Evolutionary conservation across 1,140 invertebrate species (phyloP), one percentile per base, ranked within the genome.

Genomic region (Acromyrmex charruanus): DNA sequence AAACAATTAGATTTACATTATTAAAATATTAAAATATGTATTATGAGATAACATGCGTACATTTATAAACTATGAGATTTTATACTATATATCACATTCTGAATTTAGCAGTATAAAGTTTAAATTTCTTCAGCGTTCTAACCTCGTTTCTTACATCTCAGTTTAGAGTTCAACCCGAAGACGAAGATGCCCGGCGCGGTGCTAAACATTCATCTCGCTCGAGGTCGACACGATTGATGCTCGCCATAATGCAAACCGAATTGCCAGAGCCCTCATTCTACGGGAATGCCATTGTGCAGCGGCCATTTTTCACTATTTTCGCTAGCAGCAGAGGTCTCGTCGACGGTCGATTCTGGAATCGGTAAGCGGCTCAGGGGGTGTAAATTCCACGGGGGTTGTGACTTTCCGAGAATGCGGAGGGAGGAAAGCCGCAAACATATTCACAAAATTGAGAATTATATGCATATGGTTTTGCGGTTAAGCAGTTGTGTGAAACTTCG

Each of bases 191-290:
- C 79, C 88, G 44, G 14, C 25, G 90, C 85, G 85, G 88, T 68
- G 74, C 89, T 91, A 89, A 91, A 89, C 90, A 91, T 91, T 91
- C 77, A 91, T 91, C 90, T 89, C 74, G 49, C 74, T 58, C 85
- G 65, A 81, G 75, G 49, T 85, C 77, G 68, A 44, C 66, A 77
- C 86, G 87, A 92, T 90, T 77, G 91, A 92, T 91, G 91, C 71
- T 85, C 87, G 25, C 89, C 86, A 92, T 92, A 89, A 91, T 90
- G 91, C 91, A 89, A 91, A 91, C 90, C 90, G 84, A 92, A 92
- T 90, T 89, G 81, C 85, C 80, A 61, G 61, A 74, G 55, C 86
- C 84, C 84, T 77, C 53, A 86, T 89, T 86, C 53, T 77, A 55
- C 77, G 82, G 28, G 69, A 58, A 87, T 72, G 68, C 72, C 74